These are phyloP conservation scores for Bombus polaris DNA, from an alignment of 1,140 invertebrate genomes.

Conservation along the genomic window DNA sequence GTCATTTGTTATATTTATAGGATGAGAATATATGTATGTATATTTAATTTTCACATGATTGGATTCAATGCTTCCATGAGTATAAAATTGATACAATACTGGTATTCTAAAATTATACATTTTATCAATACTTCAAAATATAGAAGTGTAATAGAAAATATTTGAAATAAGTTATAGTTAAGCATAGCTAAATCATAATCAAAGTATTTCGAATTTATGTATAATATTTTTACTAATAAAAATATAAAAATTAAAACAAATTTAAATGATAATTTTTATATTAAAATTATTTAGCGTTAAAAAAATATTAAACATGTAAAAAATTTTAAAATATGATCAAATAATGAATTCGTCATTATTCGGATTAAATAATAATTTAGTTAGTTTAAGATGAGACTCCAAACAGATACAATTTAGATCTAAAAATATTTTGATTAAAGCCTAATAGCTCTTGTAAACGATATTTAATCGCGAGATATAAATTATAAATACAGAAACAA, in stretches of 20 bases:
- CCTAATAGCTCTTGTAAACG: background rate
- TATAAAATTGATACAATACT: constrained; percentile 8
- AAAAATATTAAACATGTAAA: background rate
- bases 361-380: background rate
- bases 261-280: background rate
- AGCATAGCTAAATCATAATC: background rate
- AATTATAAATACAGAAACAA: background rate
- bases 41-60: background rate
- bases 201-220: background rate
- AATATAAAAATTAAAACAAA: background rate
- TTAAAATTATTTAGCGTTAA: background rate
- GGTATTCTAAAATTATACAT: background rate
- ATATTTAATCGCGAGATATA: background rate
- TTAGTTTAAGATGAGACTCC: background rate
- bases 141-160: background rate
- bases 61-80: background rate
- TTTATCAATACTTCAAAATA: background rate
- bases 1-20: background rate
- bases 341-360: background rate
- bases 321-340: background rate
- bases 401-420: background rate
- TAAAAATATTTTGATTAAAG: background rate
- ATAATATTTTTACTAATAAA: background rate
- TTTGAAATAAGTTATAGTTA: background rate
- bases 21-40: background rate